Evolutionary conservation across 2,888 invertebrate genomes (phyloP).

Genomic region (Nebria salina): DNA sequence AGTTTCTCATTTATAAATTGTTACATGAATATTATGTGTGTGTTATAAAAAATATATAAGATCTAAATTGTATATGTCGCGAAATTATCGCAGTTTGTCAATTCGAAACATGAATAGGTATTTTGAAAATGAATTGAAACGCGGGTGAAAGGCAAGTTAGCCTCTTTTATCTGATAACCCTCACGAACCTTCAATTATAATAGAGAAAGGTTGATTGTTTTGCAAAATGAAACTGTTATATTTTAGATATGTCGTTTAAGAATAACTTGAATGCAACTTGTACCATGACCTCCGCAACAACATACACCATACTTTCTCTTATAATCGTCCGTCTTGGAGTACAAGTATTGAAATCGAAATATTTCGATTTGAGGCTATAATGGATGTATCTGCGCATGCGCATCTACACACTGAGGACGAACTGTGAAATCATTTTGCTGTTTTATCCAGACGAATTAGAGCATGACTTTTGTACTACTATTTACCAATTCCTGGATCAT

Average conservation of each 20-base stretch:
- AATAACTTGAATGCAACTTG: neutral
- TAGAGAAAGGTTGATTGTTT: neutral
- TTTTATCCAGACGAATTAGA: neutral
- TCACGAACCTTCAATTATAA: neutral
- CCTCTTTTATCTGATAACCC: neutral
- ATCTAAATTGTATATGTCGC: too few relatives aligned
- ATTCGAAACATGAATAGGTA: too few relatives aligned
- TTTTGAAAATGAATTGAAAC: neutral
- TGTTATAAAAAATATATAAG: too few relatives aligned
- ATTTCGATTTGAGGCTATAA: neutral
- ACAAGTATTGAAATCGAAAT: neutral
- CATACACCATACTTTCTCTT: slow-evolving; percentile 8
- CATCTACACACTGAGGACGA: slow-evolving; percentile 3
- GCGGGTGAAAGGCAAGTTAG: neutral
- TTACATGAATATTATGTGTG: too few relatives aligned
- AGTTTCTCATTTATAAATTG: too few relatives aligned
- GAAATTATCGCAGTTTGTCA: too few relatives aligned
- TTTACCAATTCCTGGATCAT: neutral
- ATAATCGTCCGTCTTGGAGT: neutral
- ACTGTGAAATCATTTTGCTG: slow-evolving; percentile 7
- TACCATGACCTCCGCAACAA: slow-evolving; percentile 15
- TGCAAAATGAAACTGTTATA: slow-evolving; percentile 1
- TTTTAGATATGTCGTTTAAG: neutral
- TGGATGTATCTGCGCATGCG: neutral
- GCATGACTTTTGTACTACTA: slow-evolving; percentile 8